These are phyloP conservation scores for Pygocentrus nattereri DNA, from an alignment of 2,797 vertebrate species.

Conservation along the genomic window DNA sequence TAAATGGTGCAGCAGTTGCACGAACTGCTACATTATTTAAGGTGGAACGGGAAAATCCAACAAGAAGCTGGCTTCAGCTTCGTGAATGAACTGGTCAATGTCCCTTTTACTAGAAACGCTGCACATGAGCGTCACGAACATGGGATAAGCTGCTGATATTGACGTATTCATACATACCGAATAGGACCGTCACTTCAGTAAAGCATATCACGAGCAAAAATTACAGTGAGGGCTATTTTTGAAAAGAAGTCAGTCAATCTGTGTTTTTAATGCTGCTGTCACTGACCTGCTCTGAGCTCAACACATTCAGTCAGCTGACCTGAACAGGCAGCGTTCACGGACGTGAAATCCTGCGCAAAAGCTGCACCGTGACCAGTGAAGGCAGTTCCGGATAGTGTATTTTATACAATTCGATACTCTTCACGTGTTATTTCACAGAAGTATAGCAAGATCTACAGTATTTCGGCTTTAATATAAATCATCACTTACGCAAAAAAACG, in stretches of 20 bases:
- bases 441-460: not conserved
- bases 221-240: not conserved
- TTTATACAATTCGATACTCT: not conserved
- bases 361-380: not conserved
- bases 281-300: conserved; percentile 64
- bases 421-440: not conserved
- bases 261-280: conserved; percentile 47
- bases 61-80: too few species aligned
- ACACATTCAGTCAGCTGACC: conserved; percentile 81
- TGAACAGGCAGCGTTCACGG: conserved; percentile 35
- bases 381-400: not conserved
- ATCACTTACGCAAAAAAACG: too few species aligned
- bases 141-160: not conserved
- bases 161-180: conserved; percentile 18
- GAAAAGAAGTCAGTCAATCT: not conserved
- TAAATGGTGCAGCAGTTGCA: too few species aligned
- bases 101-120: not conserved
- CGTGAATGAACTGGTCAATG: not conserved
- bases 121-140: conserved; percentile 10
- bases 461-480: not conserved
- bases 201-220: not conserved
- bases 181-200: not conserved
- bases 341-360: conserved; percentile 25
- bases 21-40: too few species aligned
- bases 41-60: too few species aligned